A percentile compares a stretch with the other conserved stretches of the same genome.
These are phyloP conservation scores for Thinocorus orbignyianus DNA, from an alignment of 2,113 vertebrate species.

Conservation along the genomic window DNA sequence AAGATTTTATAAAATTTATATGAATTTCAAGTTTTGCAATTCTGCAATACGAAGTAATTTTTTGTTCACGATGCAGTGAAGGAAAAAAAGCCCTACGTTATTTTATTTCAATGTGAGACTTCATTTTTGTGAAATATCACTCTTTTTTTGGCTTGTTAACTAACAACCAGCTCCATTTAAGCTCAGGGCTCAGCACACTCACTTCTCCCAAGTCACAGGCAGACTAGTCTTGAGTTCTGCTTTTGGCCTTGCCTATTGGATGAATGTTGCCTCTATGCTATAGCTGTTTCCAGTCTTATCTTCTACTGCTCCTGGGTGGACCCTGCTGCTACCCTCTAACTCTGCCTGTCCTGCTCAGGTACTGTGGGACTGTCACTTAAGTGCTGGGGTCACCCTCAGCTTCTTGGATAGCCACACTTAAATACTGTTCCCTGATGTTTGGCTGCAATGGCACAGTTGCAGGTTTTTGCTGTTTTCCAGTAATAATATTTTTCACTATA, in stretches of 20 bases:
- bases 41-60: background rate
- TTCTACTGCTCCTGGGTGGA: background rate
- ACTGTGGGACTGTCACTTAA: accelerated
- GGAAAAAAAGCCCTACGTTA: background rate
- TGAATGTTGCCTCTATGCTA: accelerated
- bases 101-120: background rate
- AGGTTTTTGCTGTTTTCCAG: background rate
- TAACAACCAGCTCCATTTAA: background rate
- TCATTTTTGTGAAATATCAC: background rate
- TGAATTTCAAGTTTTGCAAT: background rate
- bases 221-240: accelerated
- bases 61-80: background rate
- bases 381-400: accelerated
- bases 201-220: accelerated
- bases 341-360: background rate
- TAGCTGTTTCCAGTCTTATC: accelerated
- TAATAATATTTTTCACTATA: accelerated
- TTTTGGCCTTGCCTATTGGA: accelerated
- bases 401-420: accelerated
- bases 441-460: accelerated
- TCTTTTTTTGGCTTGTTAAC: background rate
- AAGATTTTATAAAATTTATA: background rate
- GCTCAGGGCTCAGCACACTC: accelerated
- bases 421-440: background rate
- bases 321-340: accelerated